These are phyloP conservation scores for Caradrina kadenii DNA, from an alignment of 2,888 invertebrate genomes.

Conservation along the genomic window DNA sequence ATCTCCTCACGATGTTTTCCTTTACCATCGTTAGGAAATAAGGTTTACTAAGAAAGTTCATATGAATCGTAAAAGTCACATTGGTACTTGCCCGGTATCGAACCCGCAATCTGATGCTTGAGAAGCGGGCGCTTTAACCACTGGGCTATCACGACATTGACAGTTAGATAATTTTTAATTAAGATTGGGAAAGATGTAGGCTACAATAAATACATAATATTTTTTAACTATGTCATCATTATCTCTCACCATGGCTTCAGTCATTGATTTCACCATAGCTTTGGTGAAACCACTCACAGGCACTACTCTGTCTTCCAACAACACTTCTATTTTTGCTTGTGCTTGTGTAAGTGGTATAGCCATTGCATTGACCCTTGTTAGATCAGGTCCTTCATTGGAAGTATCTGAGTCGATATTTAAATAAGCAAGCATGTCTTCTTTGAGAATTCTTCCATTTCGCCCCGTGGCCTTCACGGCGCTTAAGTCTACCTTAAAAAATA, in stretches of 20 bases:
- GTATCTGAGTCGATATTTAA: slow-evolving; percentile 90
- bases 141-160: too few species aligned
- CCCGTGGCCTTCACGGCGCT: slow-evolving; percentile 94
- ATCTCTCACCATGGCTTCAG: slow-evolving; percentile 75
- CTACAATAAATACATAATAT: neutral
- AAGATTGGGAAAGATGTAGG: too few species aligned
- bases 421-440: slow-evolving; percentile 97
- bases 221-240: neutral
- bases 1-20: too few species aligned
- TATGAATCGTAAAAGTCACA: too few species aligned
- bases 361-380: slow-evolving; percentile 67
- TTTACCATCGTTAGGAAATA: too few species aligned
- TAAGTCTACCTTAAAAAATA: slow-evolving; percentile 91
- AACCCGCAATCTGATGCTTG: too few species aligned
- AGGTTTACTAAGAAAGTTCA: too few species aligned
- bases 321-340: slow-evolving; percentile 72
- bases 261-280: slow-evolving; percentile 99
- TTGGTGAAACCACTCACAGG: slow-evolving; percentile 95
- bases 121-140: too few species aligned
- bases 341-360: slow-evolving; percentile 70
- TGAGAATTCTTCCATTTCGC: slow-evolving; percentile 96
- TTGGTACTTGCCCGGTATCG: too few species aligned
- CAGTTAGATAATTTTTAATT: too few species aligned
- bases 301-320: slow-evolving; percentile 89
- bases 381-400: slow-evolving; percentile 83